Conservation (phyloP, 2,113 vertebrate species). For the Turnix velox region DNA sequence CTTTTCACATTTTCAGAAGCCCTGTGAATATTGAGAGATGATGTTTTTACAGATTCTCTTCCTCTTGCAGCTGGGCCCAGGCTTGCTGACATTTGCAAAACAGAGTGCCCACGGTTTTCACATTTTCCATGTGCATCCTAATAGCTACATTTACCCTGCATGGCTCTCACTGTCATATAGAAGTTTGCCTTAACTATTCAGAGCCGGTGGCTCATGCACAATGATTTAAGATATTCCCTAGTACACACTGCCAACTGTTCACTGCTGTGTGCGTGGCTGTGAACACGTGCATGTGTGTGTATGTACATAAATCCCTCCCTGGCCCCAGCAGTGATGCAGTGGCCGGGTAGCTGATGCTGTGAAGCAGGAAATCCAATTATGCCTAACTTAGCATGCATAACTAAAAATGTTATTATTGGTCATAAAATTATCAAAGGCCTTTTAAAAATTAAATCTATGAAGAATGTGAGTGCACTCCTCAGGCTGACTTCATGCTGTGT, state of each 20-base stretch:
- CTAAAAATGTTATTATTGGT: constrained; percentile 40
- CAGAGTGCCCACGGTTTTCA: background rate
- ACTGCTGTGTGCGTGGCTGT: background rate
- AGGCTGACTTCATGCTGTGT: background rate
- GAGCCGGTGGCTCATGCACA: background rate
- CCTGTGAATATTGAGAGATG: background rate
- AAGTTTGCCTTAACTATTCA: background rate
- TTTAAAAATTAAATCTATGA: background rate
- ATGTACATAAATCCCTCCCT: background rate
- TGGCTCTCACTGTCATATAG: background rate
- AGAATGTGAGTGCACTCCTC: background rate
- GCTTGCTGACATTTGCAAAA: background rate
- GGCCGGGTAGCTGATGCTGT: background rate
- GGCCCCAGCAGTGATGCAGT: background rate
- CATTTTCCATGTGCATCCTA: background rate
- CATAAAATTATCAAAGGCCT: constrained; percentile 36
- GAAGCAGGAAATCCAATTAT: constrained; percentile 24
- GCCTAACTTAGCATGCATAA: background rate
- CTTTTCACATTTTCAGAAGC: background rate
- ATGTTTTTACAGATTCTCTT: background rate
- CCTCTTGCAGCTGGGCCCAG: background rate
- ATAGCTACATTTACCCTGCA: background rate
- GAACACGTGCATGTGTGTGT: rapidly evolving
- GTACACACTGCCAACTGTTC: background rate
- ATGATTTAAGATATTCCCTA: background rate